A percentile compares a stretch with the other conserved stretches of the same genome.
phyloP scores from a whole-genome alignment of 1,140 invertebrate genomes.

The Tetragnatha versicolor region DNA sequence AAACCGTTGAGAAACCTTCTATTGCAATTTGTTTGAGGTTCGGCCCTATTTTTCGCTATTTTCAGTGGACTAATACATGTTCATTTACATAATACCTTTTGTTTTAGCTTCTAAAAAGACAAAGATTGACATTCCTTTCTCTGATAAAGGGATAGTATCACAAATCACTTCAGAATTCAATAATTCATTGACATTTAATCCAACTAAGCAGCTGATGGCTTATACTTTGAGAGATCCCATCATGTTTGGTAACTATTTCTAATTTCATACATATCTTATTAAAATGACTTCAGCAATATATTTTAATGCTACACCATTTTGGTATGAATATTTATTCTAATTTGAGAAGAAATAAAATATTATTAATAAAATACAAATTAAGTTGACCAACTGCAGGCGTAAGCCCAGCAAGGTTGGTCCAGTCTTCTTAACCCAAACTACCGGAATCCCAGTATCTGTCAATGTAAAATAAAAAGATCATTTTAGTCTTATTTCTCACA shows the following conservation, averaged over 20 bases:
- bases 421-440: too few relatives aligned
- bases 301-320: too few relatives aligned
- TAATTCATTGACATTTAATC: conserved; percentile 79
- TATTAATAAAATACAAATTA: neutral
- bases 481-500: neutral
- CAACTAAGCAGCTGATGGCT: conserved; percentile 76
- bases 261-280: too few relatives aligned
- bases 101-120: conserved; percentile 60
- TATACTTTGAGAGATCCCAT: conserved; percentile 94
- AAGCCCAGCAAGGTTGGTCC: too few relatives aligned
- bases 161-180: conserved; percentile 81
- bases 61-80: neutral
- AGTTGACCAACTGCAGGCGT: too few relatives aligned
- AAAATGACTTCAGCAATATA: too few relatives aligned
- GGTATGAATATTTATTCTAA: too few relatives aligned
- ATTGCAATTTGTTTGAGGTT: too few relatives aligned
- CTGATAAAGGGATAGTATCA: conserved; percentile 70
- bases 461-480: neutral
- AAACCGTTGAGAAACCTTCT: too few relatives aligned
- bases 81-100: neutral
- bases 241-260: conserved; percentile 63
- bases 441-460: too few relatives aligned
- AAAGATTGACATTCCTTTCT: conserved; percentile 59
- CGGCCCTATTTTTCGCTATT: neutral
- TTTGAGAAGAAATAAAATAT: too few relatives aligned